Conservation (phyloP, 2,797 vertebrate genomes). For the Sciurus vulgaris region DNA sequence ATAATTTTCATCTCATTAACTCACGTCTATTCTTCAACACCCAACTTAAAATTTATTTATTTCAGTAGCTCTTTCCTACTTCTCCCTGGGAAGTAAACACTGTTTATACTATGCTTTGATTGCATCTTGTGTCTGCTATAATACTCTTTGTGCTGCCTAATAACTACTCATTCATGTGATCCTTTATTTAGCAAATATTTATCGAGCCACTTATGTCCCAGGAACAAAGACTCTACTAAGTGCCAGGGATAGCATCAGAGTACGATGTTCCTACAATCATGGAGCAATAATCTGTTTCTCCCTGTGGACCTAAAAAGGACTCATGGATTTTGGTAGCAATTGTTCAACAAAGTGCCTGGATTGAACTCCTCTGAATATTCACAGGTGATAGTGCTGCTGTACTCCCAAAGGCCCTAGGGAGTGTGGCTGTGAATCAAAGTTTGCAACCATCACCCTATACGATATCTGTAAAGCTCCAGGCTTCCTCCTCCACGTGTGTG, state of each 20-base stretch:
- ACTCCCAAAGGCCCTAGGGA: fast-evolving
- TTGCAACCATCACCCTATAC: not conserved
- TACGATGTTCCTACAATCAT: not conserved
- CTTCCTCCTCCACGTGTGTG: fast-evolving
- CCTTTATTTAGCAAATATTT: not conserved
- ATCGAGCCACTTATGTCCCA: not conserved
- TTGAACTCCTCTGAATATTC: not conserved
- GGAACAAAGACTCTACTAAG: not conserved
- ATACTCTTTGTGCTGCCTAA: not conserved
- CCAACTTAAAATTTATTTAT: not conserved
- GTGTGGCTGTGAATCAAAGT: not conserved
- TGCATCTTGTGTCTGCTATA: not conserved
- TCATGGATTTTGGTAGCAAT: not conserved
- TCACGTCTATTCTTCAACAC: not conserved
- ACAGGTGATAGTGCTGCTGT: not conserved
- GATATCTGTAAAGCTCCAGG: not conserved
- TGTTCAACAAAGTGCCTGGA: not conserved
- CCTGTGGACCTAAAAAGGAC: not conserved
- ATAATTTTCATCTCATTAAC: not conserved
- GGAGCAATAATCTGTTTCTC: not conserved
- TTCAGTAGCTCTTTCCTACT: not conserved
- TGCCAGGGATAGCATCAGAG: not conserved
- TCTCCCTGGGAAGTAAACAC: not conserved
- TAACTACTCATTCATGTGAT: not conserved
- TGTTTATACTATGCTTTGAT: not conserved